Evolutionary conservation across 2,797 vertebrate species (phyloP), one percentile per base, ranked within the genome.

Genomic region (Alexandromys oeconomus): DNA sequence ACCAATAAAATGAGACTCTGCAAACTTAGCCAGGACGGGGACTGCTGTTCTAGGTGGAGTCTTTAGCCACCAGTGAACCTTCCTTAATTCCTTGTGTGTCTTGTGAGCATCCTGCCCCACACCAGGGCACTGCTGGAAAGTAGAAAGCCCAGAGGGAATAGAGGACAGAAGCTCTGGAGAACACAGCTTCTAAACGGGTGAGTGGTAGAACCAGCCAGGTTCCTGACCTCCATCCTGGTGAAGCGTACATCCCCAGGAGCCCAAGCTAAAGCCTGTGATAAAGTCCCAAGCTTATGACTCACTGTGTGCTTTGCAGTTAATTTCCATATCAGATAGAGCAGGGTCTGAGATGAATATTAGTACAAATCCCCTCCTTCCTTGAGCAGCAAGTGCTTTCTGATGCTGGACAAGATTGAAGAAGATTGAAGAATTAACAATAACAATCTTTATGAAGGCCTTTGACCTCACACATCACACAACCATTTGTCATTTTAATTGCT

Each of bases 281-380:
- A 89, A 57, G 46, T 51, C 51, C 59, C 61, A 48, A 57, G 59
- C 29, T 80, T 65, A 7, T 46, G 92, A 65, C 71, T 89, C 7
- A 4, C 37, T 27, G 9, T 77, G 63, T 54, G n/a, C 40, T 27
- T 88, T 91, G 48, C 29, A 46, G 27, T 81, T 89, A 78, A 80
- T 76, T 65, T 95, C 73, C 92, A 14, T 54, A 79, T 97, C 92
- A 69, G 63, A 94, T 31, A 46, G 29, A 89, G 5, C 65, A 91
- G 27, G 1, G 13, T 10, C 78, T 87, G 46, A 80, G 84, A 73
- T 77, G 37, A 63, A 48, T 67, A 77, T 73, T 3, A 59, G 40
- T 84, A 85, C n/a, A 57, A 69, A 87, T 78, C 34, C 63, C 67
- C 51, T 48, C 90, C 59, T 40, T 2, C 5, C 17, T 61, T 37